Percentiles rank a stretch among this genome's conserved stretches.
These are phyloP conservation scores for Gallinago media DNA, from an alignment of 2,113 vertebrate species.

Conservation along the genomic window DNA sequence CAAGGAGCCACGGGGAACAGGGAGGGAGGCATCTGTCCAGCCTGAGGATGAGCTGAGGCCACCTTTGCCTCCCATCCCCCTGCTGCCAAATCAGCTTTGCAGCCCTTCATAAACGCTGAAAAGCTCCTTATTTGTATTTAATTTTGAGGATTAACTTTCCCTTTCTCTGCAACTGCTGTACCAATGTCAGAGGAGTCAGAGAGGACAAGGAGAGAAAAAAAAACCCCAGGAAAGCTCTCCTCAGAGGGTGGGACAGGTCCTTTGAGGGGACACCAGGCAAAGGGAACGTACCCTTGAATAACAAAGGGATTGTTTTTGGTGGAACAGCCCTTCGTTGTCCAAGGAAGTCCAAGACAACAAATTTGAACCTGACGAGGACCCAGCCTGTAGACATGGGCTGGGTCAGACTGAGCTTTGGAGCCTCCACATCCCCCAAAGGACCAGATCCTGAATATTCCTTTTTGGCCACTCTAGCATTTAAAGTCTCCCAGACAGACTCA, in stretches of 20 bases:
- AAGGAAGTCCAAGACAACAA: neutral
- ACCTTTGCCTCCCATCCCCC: neutral
- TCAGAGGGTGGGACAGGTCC: neutral
- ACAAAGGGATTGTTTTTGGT: neutral
- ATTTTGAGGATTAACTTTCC: constrained; percentile 34
- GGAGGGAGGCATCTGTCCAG: neutral
- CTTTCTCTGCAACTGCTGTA: neutral
- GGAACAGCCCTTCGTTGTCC: neutral
- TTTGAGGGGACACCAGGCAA: neutral
- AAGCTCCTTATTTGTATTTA: constrained; percentile 50
- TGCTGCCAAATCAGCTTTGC: constrained; percentile 30
- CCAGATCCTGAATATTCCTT: neutral
- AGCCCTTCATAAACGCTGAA: neutral
- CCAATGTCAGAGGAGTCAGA: neutral
- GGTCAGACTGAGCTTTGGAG: neutral
- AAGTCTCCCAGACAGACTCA: neutral
- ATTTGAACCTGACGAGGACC: neutral
- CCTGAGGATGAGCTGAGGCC: neutral
- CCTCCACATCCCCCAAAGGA: neutral
- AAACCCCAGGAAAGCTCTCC: neutral
- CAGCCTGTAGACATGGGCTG: neutral
- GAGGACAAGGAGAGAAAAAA: neutral
- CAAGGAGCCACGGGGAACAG: accelerated
- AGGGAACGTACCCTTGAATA: neutral
- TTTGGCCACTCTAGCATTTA: neutral